A percentile compares a stretch with the other conserved stretches of the same genome.
These are phyloP conservation scores for Nezara viridula DNA, from an alignment of 2,888 invertebrate species.

Conservation along the genomic window DNA sequence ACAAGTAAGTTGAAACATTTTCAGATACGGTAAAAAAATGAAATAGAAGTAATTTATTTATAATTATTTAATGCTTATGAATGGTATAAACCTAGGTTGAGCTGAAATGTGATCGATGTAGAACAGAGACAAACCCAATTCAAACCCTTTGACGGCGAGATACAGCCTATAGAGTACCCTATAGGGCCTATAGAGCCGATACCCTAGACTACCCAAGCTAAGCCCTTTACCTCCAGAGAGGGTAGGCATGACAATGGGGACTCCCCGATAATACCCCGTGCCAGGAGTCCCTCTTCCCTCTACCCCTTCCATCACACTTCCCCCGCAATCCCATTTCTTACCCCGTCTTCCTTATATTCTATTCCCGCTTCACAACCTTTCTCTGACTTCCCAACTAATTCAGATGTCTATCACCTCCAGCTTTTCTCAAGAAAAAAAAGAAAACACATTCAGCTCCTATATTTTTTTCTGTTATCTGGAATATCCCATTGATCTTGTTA, in stretches of 20 bases:
- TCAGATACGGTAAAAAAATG: too few relatives aligned
- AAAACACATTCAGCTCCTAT: background rate
- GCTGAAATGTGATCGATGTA: background rate
- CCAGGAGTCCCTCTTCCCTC: background rate
- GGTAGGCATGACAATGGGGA: background rate
- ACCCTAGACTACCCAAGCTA: background rate
- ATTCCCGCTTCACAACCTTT: background rate
- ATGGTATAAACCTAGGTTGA: background rate
- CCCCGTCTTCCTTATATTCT: constrained; percentile 35
- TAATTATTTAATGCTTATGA: background rate
- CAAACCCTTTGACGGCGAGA: background rate
- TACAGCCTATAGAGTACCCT: background rate
- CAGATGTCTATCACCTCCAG: background rate
- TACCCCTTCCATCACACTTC: background rate
- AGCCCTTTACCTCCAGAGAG: background rate
- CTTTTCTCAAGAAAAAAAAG: background rate
- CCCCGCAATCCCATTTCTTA: too few relatives aligned
- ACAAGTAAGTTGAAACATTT: too few relatives aligned
- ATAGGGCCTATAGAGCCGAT: background rate
- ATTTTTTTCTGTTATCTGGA: background rate
- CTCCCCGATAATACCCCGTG: background rate
- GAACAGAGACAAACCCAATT: background rate
- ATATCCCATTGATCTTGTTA: background rate
- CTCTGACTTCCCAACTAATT: background rate
- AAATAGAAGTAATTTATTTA: background rate